phyloP scores from a whole-genome alignment of 2,113 vertebrate genomes.

The Cisticola juncidis region DNA sequence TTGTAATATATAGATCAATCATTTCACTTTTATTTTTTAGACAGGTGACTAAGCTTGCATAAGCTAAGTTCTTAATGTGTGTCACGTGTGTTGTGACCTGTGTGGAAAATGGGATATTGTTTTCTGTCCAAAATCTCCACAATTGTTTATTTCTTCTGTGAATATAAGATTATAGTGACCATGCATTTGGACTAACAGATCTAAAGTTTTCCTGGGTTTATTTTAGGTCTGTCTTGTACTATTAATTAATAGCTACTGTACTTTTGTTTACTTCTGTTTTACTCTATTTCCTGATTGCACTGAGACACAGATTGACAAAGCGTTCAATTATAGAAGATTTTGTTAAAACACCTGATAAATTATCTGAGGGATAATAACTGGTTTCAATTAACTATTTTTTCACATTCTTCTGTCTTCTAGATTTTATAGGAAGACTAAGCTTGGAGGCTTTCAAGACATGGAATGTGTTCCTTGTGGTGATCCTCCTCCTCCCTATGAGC shows the following conservation, averaged over 20 bases:
- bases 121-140: neutral
- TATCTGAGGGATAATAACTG: neutral
- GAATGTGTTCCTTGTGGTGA: slow-evolving; percentile 96
- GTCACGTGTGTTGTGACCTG: neutral
- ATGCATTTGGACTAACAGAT: neutral
- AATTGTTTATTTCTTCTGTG: neutral
- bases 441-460: slow-evolving; percentile 97
- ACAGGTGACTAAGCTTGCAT: neutral
- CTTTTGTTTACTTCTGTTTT: neutral
- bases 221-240: neutral
- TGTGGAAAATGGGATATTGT: neutral
- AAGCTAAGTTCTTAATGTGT: neutral
- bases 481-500: slow-evolving; percentile 92
- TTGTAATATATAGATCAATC: neutral
- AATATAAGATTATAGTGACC: neutral
- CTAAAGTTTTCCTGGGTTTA: neutral
- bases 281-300: neutral
- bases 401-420: slow-evolving; percentile 68
- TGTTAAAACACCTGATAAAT: neutral
- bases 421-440: slow-evolving; percentile 95
- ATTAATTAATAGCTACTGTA: neutral
- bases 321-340: neutral
- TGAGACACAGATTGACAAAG: neutral
- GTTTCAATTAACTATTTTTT: neutral
- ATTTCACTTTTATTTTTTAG: neutral